These are phyloP conservation scores for Electrona antarctica DNA, from an alignment of 2,113 vertebrate species.

Conservation along the genomic window DNA sequence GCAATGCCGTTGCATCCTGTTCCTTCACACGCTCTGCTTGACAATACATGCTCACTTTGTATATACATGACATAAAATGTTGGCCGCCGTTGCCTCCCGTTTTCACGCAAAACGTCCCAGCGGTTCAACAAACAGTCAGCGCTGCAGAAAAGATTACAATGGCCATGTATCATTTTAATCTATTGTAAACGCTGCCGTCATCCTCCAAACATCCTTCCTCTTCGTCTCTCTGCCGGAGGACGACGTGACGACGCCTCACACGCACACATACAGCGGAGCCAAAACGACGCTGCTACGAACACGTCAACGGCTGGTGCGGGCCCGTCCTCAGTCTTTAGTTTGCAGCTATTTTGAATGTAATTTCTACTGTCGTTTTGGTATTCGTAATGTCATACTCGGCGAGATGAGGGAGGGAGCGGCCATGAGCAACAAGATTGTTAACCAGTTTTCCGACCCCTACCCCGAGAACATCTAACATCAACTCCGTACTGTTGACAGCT, in stretches of 20 bases:
- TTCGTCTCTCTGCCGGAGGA: slow-evolving; percentile 20
- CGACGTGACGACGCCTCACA: slow-evolving; percentile 47
- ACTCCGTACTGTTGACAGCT: slow-evolving; percentile 16
- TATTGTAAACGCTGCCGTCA: slow-evolving; percentile 60
- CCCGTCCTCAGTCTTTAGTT: slow-evolving; percentile 39
- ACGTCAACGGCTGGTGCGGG: slow-evolving; percentile 36
- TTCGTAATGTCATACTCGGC: background rate
- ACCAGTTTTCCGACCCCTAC: background rate
- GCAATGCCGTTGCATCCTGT: background rate
- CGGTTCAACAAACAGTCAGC: slow-evolving; percentile 7
- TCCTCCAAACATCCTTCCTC: slow-evolving; percentile 49
- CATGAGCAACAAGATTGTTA: background rate
- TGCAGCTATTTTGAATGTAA: slow-evolving; percentile 28
- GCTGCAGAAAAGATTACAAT: slow-evolving; percentile 28
- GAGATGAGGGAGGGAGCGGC: background rate
- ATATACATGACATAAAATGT: slow-evolving; percentile 34
- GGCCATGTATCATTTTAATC: slow-evolving; percentile 50
- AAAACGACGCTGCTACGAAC: slow-evolving; percentile 41
- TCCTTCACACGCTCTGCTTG: slow-evolving; percentile 5
- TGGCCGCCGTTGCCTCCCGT: slow-evolving; percentile 3
- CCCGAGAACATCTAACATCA: slow-evolving; percentile 20
- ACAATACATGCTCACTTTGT: slow-evolving; percentile 41
- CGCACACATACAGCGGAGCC: slow-evolving; percentile 2
- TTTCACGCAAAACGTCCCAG: slow-evolving; percentile 28
- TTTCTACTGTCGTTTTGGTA: background rate